Conservation (phyloP, 2,888 invertebrate species). For the Pachymerium ferrugineum region DNA sequence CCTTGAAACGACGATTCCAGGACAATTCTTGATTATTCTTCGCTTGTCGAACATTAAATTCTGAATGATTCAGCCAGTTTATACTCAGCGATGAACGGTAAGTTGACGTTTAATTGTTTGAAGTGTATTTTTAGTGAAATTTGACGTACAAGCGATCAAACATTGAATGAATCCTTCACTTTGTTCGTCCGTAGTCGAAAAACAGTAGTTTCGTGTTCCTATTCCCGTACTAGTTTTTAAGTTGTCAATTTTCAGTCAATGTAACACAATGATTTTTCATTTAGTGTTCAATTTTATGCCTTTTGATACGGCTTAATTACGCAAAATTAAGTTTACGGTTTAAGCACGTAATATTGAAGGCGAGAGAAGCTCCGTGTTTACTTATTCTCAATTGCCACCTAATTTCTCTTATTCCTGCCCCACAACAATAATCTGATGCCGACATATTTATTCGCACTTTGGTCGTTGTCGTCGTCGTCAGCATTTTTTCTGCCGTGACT, state of each 20-base stretch:
- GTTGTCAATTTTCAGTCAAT: not conserved
- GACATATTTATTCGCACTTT: slow-evolving; percentile 34
- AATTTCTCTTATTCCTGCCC: slow-evolving; percentile 31
- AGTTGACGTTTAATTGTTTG: not conserved
- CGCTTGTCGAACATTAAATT: not conserved
- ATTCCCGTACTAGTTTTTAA: not conserved
- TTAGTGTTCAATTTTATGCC: no score
- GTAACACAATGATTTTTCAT: no score
- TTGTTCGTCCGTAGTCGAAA: slow-evolving; percentile 27
- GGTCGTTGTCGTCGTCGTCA: slow-evolving; percentile 1
- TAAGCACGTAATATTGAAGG: no score
- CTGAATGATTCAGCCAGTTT: not conserved
- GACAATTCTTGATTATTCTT: slow-evolving; percentile 29
- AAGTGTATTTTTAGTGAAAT: not conserved
- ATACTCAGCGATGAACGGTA: not conserved
- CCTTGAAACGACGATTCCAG: slow-evolving; percentile 33
- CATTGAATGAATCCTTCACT: slow-evolving; percentile 30
- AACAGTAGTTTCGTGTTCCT: not conserved
- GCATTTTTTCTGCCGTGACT: not conserved
- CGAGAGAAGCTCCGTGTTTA: no score
- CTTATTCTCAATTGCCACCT: not conserved
- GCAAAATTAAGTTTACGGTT: not conserved
- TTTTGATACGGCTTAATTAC: not conserved
- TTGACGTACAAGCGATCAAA: slow-evolving; percentile 26
- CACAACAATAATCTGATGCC: slow-evolving; percentile 30